A percentile compares a stretch with the other conserved stretches of the same genome.
These are phyloP conservation scores for Lycaon pictus DNA, from an alignment of 2,113 vertebrate genomes.

Conservation along the genomic window DNA sequence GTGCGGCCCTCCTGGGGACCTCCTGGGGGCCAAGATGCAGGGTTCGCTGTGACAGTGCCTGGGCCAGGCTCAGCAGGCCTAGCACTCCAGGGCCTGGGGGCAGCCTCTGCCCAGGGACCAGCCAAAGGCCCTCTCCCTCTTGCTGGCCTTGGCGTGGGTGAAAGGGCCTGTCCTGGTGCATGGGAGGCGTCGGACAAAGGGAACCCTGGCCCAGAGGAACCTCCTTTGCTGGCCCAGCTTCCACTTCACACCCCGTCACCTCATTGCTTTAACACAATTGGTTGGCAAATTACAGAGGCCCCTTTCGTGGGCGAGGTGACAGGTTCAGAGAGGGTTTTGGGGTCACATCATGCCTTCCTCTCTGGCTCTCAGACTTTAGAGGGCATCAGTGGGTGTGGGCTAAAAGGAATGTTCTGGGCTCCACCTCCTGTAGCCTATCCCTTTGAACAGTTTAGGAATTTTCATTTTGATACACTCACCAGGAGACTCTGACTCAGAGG, in stretches of 20 bases:
- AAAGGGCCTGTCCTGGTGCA: neutral
- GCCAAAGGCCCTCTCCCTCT: neutral
- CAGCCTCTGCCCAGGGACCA: rapidly evolving
- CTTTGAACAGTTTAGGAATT: rapidly evolving
- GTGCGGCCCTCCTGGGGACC: neutral
- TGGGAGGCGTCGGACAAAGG: neutral
- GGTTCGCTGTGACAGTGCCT: neutral
- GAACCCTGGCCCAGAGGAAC: rapidly evolving
- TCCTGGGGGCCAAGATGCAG: rapidly evolving
- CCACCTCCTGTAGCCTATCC: rapidly evolving
- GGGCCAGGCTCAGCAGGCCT: neutral
- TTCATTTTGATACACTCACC: neutral
- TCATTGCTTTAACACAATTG: neutral
- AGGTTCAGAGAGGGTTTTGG: neutral
- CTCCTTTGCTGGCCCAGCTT: neutral
- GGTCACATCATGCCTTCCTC: neutral
- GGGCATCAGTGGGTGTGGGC: neutral
- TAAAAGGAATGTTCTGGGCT: neutral
- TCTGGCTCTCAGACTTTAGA: neutral
- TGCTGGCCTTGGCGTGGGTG: neutral
- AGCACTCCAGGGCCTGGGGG: neutral
- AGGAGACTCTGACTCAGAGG: neutral
- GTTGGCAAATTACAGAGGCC: neutral
- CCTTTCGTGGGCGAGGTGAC: neutral
- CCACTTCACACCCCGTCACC: rapidly evolving